Evolutionary conservation across 2,113 vertebrate species (phyloP).

Genomic region (Macheiramphus alcinus): DNA sequence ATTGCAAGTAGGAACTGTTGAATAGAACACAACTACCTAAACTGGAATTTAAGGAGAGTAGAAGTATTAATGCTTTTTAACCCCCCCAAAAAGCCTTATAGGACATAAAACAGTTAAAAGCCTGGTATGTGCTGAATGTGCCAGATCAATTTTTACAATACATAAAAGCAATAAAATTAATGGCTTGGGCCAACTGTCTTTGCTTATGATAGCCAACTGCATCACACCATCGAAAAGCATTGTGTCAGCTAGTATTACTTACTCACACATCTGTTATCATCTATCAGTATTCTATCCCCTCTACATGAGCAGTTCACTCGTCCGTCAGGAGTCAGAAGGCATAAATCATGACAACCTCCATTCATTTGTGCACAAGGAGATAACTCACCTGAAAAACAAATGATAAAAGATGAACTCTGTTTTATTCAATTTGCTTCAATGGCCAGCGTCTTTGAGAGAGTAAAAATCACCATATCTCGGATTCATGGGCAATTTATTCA

Average conservation of each 20-base stretch:
- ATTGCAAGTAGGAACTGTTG: not conserved
- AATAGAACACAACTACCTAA: not conserved
- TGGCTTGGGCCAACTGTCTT: not conserved
- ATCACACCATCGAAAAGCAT: not conserved
- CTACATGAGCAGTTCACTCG: conserved; percentile 93
- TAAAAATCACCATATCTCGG: not conserved
- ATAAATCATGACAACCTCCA: conserved; percentile 94
- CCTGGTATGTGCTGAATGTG: not conserved
- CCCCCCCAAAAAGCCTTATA: not conserved
- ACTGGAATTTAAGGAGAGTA: not conserved
- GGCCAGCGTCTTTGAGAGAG: not conserved
- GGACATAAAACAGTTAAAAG: not conserved
- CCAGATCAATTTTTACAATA: not conserved
- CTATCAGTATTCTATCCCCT: conserved; percentile 87
- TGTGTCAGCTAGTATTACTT: conserved; percentile 75
- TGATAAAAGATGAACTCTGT: not conserved
- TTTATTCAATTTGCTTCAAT: conserved; percentile 18
- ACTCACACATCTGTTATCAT: conserved; percentile 98
- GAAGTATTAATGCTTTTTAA: not conserved
- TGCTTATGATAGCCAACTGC: not conserved
- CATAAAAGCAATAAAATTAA: not conserved
- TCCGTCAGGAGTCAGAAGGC: conserved; percentile 88
- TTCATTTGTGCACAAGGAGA: conserved; percentile 90
- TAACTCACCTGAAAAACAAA: conserved; percentile 84
- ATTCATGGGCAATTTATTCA: not conserved